Base-by-base conservation (phyloP, 2,888 invertebrate genomes). In the Acleris sparsana region DNA sequence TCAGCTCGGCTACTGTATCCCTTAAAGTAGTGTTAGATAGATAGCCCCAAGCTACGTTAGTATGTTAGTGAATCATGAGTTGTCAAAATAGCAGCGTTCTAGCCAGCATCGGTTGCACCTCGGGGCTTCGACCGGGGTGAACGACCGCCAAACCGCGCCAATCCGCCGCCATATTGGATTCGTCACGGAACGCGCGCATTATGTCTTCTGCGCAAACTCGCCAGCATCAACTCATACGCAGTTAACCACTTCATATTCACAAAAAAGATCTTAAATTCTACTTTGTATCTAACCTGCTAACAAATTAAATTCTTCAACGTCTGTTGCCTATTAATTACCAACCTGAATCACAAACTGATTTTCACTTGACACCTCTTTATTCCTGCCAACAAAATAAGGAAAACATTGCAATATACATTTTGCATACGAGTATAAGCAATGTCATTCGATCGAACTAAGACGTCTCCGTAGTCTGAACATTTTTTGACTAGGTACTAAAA, bases 131-230 rank as follows among this genome's bases (percentile, higher is more conserved):
- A 76, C 80, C 80, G 85, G 77, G 89, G 90, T 92, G 80, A 89
- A 85, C 71, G 91, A 90, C 91, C 92, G 82, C 89, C 91, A 88
- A 91, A 91, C 87, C 86, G 85, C 89, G 88, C 85, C 83, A 86
- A 85, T 74, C 79, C 43, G 52, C 86, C 86, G 84, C 92, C 91
- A 91, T 90, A 79, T 90, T 89, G 86, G 83, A 86, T 86, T 85
- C 90, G 92, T 92, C 90, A 92, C 88, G 92, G 85, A 82, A 79
- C 81, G 82, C 87, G 89, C 86, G 84, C 89, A 83, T 86, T 84
- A 83, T 85, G 81, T 86, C 86, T 89, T 87, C 76, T 75, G 78
- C 76, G 76, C 80, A 71, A 80, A 79, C 74, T 75, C 75, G 78
- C 77, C 77, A 77, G 77, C 76, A 79, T 75, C 77, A 77, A 75